Base-by-base conservation (phyloP, 2,113 vertebrate species). In the Apeltes quadracus region DNA sequence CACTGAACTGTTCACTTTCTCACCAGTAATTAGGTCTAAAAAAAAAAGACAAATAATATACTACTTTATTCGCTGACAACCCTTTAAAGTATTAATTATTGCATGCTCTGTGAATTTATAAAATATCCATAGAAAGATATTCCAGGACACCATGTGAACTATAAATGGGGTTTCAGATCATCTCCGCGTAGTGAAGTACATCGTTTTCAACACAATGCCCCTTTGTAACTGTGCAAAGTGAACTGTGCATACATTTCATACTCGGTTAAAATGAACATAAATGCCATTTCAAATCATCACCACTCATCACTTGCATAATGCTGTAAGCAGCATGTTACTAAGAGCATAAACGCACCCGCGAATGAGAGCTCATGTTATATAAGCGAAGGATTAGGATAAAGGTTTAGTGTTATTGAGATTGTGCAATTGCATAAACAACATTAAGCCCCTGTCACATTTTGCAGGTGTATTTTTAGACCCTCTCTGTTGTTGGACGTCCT, bases 401-500 rank as follows among this genome's bases (percentile, higher is more conserved):
- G 86, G 74, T 84, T 85, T 79, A 77, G 79, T 55, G 71, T 84
- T 80, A 77, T 77, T 82, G 79, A 80, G 67, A 80, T 80, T 83
- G 76, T 85, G 83, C 82, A 80, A 65, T 84, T 89, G 84, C 84
- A 84, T 84, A 89, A 90, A 90, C 84, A 69, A 76, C 61, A 74
- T 59, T 84, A 85, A 85, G 69, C 70, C 75, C 41, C 69, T 58
- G 81, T 85, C 76, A 72, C 82, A 82, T 82, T 87, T 86, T 78
- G 62, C 76, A 75, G 34, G 63, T 70, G 75, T 90, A 90, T 89
- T 88, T 90, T 88, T 89, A 84, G 86, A 71, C 57, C 1, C 22
- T 63, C 27, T 63, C 27, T 66, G 69, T 53, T 67, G 72, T 73
- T 67, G 23, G 38, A 50, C 27, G 58, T 16, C 15, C 46, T 53